Base-by-base conservation (phyloP, 1,140 invertebrate species). In the Kradibia gibbosae region DNA sequence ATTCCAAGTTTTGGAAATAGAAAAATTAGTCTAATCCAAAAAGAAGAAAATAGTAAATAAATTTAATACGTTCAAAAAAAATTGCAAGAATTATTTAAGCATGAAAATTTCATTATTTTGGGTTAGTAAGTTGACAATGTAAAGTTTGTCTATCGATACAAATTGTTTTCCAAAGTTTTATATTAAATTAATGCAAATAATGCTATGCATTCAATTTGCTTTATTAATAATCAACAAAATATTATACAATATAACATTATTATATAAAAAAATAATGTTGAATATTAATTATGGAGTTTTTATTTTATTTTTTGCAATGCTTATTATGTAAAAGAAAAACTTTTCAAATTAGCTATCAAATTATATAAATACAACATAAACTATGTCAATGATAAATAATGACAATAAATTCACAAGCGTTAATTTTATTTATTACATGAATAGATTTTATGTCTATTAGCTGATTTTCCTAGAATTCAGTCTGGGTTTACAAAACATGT, bases 71-170 rank as follows among this genome's bases (percentile, higher is more conserved):
- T 36, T n/a, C 22, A n/a, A 39, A 75, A 15, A 53, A 5, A 53
- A 74, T 62, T 80, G 10, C 74, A 74, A 62, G 4, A 60, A 74
- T 71, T 48, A 45, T 74, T 42, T 67, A 65, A 28, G 48, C 15
- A 62, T 57, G n/a, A 45, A 45, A 48, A 5, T 62, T 74, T 67
- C 1, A 28, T 65, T 74, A 72, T 17, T 34, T 31, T 28, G 20
- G 70, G 50, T 74, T 53, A 78, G 53, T 78, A 78, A 71, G 20
- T 8, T 22, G 25, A n/a, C 50, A 55, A 28, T n/a, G 45, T 48
- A 55, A 80, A 72, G 50, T 50, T 15, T 31, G 28, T 45, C 45
- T 34, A 72, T 36, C 17, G 55, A 79, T 45, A 20, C 25, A 75
- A 20, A n/a, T 10, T 4, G 17, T 11, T 22, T 39, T 25, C 1